Base-by-base conservation (phyloP, 2,113 vertebrate species). In the Oplegnathus fasciatus region DNA sequence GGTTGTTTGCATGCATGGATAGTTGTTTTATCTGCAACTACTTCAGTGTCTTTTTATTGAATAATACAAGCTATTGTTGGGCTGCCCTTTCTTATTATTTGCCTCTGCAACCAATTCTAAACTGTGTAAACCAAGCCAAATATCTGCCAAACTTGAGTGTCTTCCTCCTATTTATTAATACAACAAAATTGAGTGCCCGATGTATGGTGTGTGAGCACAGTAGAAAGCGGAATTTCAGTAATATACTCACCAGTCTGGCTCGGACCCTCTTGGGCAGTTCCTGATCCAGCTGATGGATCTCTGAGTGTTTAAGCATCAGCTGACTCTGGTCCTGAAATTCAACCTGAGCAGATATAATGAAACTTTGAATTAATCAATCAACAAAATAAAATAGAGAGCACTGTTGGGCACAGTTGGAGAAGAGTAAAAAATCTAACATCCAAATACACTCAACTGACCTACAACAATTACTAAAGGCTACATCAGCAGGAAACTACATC, bases 301-400 rank as follows among this genome's bases (percentile, higher is more conserved):
- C 97, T 0, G 96, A 95, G 1, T 97, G 97, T 65, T 98, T 99
- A 5, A 99, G 95, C 46, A 97, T 96, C 15, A 98, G 91, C 92
- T 99, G 98, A 46, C 96, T 97, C 64, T 96, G 96, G 3, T 99
- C 97, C 58, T 98, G 97, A 92, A 99, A 99, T 93, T 99, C 98
- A 5, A 99, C 98, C 98, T 99, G 93, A 34, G 37, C 10, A 46
- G n/a, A 86, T 5, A 17, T 2, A 34, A 75, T 0, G 32, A 34
- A 58, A 68, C 5, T 24, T 5, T 65, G 22, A 37, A 55, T 77
- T n/a, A 62, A 65, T 37, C 7, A 57, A 55, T 13, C 15, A 20
- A 58, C 13, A 13, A 37, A 37, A 6, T 37, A 37, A 37, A 70
- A 20, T 7, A 64, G 5, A 54, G 3, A 52, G 13, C 28, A 22